Conservation (phyloP, 2,888 invertebrate genomes). For the Melinopterus prodromus region DNA sequence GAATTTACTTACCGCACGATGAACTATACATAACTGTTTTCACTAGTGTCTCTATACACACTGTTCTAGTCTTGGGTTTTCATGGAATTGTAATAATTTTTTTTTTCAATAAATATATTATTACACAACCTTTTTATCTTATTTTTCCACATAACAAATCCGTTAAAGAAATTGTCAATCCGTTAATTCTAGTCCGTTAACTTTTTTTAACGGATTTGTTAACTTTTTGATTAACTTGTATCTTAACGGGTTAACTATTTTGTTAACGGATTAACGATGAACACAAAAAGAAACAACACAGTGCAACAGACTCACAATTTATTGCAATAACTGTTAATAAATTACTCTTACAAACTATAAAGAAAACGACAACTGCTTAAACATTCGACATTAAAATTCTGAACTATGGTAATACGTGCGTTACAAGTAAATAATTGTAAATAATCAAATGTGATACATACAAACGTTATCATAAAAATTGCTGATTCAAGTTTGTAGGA, state of each 20-base stretch:
- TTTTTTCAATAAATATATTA: not conserved
- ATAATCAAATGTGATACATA: not conserved
- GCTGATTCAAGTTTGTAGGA: constrained; percentile 28
- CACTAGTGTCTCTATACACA: not conserved
- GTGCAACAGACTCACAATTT: not conserved
- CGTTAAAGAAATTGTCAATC: too few species aligned
- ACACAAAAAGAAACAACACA: not conserved
- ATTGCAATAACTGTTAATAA: not conserved
- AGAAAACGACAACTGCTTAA: not conserved
- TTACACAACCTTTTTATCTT: not conserved
- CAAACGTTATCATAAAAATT: constrained; percentile 25
- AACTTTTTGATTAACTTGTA: too few species aligned
- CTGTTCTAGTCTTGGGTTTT: not conserved
- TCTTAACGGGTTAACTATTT: too few species aligned
- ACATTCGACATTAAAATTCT: not conserved
- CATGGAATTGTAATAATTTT: not conserved
- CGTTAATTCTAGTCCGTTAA: too few species aligned
- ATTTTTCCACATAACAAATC: too few species aligned
- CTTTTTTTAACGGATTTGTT: too few species aligned
- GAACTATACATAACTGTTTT: too few species aligned
- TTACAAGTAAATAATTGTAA: not conserved
- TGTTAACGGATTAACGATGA: not conserved
- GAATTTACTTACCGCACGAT: not conserved
- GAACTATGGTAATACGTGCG: not conserved
- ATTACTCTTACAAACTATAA: not conserved